Evolutionary conservation across 2,888 invertebrate genomes (phyloP), one percentile per base, ranked within the genome.

Genomic region (Ophion ellenae): DNA sequence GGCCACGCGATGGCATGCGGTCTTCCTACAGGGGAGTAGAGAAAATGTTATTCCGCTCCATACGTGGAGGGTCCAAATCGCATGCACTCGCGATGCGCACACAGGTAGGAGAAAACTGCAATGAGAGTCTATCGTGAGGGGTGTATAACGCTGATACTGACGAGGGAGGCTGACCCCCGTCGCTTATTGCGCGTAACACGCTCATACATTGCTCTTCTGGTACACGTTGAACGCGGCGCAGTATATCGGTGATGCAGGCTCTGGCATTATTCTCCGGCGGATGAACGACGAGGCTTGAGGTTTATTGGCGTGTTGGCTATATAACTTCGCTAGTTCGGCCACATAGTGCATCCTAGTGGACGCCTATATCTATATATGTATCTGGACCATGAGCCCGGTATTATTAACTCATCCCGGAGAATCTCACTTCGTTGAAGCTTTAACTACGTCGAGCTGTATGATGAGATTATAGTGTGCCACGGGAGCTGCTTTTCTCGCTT

Each of bases 401-500:
- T 83, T 86, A 86, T 86, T 83, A 86, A 86, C 85, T 81, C 83
- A 80, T 81, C 73, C 83, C 71, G 53, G 32, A 9, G 73, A 80
- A 74, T 77, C 80, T 86, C 85, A 83, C 83, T 77, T 74, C 73
- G 77, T 86, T 73, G 79, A 74, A 86, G 85, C 83, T 86, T 80
- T 73, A 71, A 80, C 81, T 66, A 53, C 59, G 67, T 82, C 67
- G 45, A 79, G 74, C 78, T 75, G 32, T 45, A 53, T 71, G 57
- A 47, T 32, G 70, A 76, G 74, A 74, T 53, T 78, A 74, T 59
- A 81, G 14, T 20, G n/a, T 32, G 32, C 32, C 32, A 32, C 32
- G 2, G 32, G 32, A 32, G 45, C 66, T 47, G 71, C 64, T 63
- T 70, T 77, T 78, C 78, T 53, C 64, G 17, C 36, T n/a, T 36